A percentile compares a stretch with the other conserved stretches of the same genome.
Evolutionary conservation across 1,140 invertebrate species (phyloP).

Genomic region (Nasonia vitripennis): DNA sequence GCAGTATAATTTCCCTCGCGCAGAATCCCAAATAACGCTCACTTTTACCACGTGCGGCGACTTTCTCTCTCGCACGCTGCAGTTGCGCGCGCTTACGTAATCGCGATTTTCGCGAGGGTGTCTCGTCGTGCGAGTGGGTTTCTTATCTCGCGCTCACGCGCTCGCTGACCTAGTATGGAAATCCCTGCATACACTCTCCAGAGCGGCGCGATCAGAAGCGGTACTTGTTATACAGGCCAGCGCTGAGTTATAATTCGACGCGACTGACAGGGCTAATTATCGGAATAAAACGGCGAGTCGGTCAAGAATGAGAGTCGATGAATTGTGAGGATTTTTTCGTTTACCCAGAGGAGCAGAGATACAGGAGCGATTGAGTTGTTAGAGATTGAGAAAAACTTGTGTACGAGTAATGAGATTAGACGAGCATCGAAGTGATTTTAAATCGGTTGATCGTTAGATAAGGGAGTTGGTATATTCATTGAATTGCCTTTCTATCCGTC

Average conservation of each 20-base stretch:
- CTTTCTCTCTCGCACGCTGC: neutral
- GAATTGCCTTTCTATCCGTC: too few relatives aligned
- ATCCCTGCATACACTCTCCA: neutral
- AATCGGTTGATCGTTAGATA: too few relatives aligned
- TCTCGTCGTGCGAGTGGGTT: neutral
- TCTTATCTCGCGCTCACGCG: neutral
- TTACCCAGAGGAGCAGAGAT: neutral
- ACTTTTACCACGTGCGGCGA: neutral
- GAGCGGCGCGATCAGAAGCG: neutral
- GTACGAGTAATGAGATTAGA: too few relatives aligned
- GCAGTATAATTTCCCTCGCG: too few relatives aligned
- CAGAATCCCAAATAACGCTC: neutral
- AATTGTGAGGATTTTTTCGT: neutral
- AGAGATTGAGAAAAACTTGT: too few relatives aligned
- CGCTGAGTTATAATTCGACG: neutral
- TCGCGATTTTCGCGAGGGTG: neutral
- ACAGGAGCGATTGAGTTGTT: too few relatives aligned
- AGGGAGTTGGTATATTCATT: too few relatives aligned
- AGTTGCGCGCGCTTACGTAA: neutral
- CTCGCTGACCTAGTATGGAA: neutral
- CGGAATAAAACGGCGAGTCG: neutral
- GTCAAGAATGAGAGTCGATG: neutral
- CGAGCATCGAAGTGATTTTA: too few relatives aligned
- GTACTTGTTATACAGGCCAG: neutral
- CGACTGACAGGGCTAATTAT: neutral